These are phyloP conservation scores for Dallia pectoralis DNA, from an alignment of 2,797 vertebrate species.

Conservation along the genomic window DNA sequence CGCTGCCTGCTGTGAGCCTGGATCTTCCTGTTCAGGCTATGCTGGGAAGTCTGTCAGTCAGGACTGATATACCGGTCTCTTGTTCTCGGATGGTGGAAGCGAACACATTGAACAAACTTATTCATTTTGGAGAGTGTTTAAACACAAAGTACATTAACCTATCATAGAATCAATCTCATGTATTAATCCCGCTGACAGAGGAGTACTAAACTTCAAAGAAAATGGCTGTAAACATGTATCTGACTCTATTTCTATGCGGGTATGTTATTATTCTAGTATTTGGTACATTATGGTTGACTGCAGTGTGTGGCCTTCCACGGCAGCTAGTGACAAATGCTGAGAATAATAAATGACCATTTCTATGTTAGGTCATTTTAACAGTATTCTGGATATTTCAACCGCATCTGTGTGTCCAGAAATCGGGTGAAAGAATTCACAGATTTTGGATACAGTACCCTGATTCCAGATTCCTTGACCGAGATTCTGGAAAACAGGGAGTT, in stretches of 20 bases:
- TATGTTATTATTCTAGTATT: background rate
- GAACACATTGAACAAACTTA: slow-evolving; percentile 22
- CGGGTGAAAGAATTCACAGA: too few relatives aligned
- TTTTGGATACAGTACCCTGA: too few relatives aligned
- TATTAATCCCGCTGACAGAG: slow-evolving; percentile 34
- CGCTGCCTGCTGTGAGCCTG: too few relatives aligned
- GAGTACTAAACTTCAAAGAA: slow-evolving; percentile 35
- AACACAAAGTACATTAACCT: slow-evolving; percentile 31
- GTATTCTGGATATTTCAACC: too few relatives aligned
- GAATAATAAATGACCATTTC: background rate
- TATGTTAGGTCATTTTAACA: background rate
- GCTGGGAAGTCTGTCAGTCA: too few relatives aligned
- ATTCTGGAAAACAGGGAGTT: too few relatives aligned
- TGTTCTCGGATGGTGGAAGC: too few relatives aligned
- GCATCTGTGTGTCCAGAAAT: too few relatives aligned
- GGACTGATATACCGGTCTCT: too few relatives aligned
- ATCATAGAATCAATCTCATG: slow-evolving; percentile 14
- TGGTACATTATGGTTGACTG: background rate
- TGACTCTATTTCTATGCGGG: background rate
- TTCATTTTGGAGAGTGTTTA: slow-evolving; percentile 45
- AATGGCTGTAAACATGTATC: slow-evolving; percentile 73
- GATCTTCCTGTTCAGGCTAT: too few relatives aligned
- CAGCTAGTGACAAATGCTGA: background rate
- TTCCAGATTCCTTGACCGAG: too few relatives aligned
- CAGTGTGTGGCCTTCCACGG: background rate